These are phyloP conservation scores for Oophaga pumilio DNA, from an alignment of 2,113 vertebrate species.

Conservation along the genomic window DNA sequence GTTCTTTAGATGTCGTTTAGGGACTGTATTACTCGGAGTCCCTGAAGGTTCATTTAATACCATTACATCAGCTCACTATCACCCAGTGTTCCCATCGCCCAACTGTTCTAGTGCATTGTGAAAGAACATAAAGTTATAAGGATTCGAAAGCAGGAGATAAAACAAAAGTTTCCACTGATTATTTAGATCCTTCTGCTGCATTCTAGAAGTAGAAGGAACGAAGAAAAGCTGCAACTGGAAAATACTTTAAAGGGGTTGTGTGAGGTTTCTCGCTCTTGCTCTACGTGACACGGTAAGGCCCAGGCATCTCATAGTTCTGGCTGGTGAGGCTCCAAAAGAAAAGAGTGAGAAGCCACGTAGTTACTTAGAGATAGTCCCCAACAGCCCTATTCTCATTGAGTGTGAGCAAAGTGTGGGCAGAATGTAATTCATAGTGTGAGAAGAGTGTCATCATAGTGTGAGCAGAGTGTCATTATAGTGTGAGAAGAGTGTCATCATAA, in stretches of 20 bases:
- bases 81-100: not conserved
- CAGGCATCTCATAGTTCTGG: too few species aligned
- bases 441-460: too few species aligned
- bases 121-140: constrained; percentile 15
- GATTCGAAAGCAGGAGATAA: not conserved
- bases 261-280: too few species aligned
- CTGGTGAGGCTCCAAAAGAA: too few species aligned
- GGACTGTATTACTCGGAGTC: constrained; percentile 5
- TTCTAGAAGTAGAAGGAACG: not conserved
- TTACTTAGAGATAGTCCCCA: too few species aligned
- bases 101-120: not conserved
- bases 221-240: not conserved
- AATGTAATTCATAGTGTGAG: too few species aligned
- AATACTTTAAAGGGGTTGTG: not conserved
- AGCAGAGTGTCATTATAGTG: too few species aligned
- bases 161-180: not conserved
- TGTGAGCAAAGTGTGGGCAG: too few species aligned
- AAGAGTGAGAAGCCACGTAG: too few species aligned
- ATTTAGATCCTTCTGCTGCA: constrained; percentile 10
- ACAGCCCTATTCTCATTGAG: too few species aligned
- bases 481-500: too few species aligned
- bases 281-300: too few species aligned
- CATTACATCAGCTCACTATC: not conserved
- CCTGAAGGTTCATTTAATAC: constrained; percentile 28
- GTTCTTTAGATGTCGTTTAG: not conserved